Base-by-base conservation (phyloP, 2,888 invertebrate species). In the Oxyscelio sp. region DNA sequence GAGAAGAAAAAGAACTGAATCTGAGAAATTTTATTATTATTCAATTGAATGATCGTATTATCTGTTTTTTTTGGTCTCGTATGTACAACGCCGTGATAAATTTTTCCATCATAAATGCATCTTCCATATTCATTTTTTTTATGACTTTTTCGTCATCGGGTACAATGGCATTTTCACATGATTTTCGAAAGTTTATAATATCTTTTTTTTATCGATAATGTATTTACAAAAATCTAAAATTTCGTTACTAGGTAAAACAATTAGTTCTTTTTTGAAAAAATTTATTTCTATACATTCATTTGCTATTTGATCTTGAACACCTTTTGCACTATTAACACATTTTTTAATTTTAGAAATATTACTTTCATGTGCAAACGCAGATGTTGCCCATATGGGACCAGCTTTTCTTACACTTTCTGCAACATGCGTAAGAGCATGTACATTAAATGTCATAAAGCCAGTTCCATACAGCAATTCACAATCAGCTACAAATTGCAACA, bases 321-420 rank as follows among this genome's bases (percentile, higher is more conserved):
- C 82, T 61, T 73, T 86, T 24, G 86, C 63, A n/a, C 73, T 63
- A 50, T 43, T 75, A 2, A 75, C 78, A 9, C 63, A 81, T 27
- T 58, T 50, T 77, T 86, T 86, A 19, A 86, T 40, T 17, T 43
- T 58, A 19, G 50, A 52, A 27, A 80, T 82, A 45, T 71, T 71
- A 52, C 86, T 82, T 63, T 86, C 86, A 59, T 63, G 70, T 15
- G 86, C 45, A 68, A 79, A 84, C 1, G 84, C 71, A 15, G 86
- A 86, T 13, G 59, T 84, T 17, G 74, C 65, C 79, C 84, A 85
- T 45, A 85, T 54, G n/a, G 87, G 87, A 19, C 85, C 87, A 75
- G 48, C 61, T 40, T 61, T 52, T 66, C 68, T 50, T 19, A 86
- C 70, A 22, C 75, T 77, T 34, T 82, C 65, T 8, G 71, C 59